Percentiles rank a stretch among this genome's conserved stretches.
Conservation (phyloP, 2,888 invertebrate species). For the Tetheella fluctuosa region DNA sequence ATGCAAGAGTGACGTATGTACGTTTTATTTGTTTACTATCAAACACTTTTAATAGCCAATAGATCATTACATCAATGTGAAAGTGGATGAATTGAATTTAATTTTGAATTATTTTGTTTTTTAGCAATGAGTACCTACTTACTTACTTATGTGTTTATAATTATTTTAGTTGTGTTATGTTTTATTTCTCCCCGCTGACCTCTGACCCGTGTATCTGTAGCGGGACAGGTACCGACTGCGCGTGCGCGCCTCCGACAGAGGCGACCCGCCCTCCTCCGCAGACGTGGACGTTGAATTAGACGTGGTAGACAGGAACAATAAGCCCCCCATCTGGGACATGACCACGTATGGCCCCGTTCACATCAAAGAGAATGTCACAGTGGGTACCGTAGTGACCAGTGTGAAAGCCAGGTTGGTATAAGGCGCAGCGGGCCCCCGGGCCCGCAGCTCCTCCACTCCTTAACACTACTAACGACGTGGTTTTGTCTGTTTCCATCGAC, state of each 20-base stretch:
- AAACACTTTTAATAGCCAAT: conserved; percentile 34
- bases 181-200: conserved; percentile 88
- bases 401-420: conserved; percentile 99
- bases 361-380: conserved; percentile 99
- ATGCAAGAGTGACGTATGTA: conserved; percentile 71
- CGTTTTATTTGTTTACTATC: conserved; percentile 42
- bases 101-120: conserved; percentile 75
- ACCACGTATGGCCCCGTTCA: conserved; percentile 98
- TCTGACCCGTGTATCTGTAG: conserved; percentile 92
- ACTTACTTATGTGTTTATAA: conserved; percentile 71
- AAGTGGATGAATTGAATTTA: conserved; percentile 68
- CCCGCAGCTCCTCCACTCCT: conserved; percentile 79
- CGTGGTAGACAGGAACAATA: conserved; percentile 99
- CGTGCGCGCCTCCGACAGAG: conserved; percentile 98
- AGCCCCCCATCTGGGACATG: conserved; percentile 98
- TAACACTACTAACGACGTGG: conserved; percentile 88
- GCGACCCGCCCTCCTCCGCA: conserved; percentile 95
- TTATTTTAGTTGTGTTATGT: conserved; percentile 84
- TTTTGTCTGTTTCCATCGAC: conserved; percentile 87
- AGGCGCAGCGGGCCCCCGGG: conserved; percentile 80
- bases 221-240: conserved; percentile 98
- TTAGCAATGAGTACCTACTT: conserved; percentile 74
- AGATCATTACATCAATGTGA: conserved; percentile 55
- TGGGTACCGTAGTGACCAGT: conserved; percentile 99
- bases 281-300: conserved; percentile 99